Evolutionary conservation across 2,113 vertebrate genomes (phyloP), one percentile per base, ranked within the genome.

Genomic region (Hystrix brachyura): DNA sequence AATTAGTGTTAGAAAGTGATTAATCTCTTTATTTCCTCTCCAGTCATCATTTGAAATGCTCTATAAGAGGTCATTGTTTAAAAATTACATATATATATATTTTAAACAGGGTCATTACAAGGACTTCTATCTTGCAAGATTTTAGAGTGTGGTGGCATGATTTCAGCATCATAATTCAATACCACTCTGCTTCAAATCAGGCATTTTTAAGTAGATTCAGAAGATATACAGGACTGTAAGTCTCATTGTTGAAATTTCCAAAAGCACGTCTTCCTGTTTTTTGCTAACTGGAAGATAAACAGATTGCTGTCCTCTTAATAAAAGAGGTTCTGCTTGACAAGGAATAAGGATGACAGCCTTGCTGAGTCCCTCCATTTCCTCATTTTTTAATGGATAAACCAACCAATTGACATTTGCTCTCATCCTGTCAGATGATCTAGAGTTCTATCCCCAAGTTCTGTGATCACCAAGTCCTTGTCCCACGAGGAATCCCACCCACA

Each of bases 1-100:
- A 97, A 98, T 96, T 96, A 95, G 32, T 93, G 79, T 51, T 97
- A 95, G 67, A 97, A 98, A 91, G 78, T 60, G 93, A 94, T 96
- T 32, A 79, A 94, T 80, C 72, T 94, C 78, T 85, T 81, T 93
- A 93, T 97, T 95, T 97, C 55, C 93, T 79, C 67, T 90, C 92
- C 71, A 97, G 92, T 91, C 46, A 81, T 87, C 46, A 81, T 87
- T 96, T 92, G 71, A 98, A 92, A 95, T 55, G 29, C 91, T 79
- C 87, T 94, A 25, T 87, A 94, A 87, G 69, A 5, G 67, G 57
- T 83, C 84, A 95, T 96, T 94, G 46, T 86, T 13, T 13, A 87
- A 57, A 51, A 51, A 32, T 23, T 25, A 25, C 25, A 21, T 62
- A 25, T 60, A 60, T 60, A 57, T 57, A 57, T 57, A 57, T 60